Conservation (phyloP, 2,888 invertebrate species). For the Thyatira batis region DNA sequence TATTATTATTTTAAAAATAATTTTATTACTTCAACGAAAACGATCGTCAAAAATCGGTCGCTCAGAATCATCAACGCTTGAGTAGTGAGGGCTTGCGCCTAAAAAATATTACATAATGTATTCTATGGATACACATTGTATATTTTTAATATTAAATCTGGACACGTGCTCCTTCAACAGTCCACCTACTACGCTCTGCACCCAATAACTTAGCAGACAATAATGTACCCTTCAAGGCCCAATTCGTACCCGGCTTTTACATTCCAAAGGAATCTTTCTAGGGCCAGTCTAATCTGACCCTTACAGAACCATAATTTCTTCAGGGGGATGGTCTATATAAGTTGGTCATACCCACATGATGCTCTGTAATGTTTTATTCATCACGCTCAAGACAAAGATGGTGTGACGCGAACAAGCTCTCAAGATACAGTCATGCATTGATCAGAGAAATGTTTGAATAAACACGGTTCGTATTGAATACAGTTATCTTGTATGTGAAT, state of each 20-base stretch:
- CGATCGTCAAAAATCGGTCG: too few species aligned
- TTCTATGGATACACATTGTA: too few species aligned
- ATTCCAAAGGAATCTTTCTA: constrained; percentile 34
- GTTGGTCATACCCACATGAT: constrained; percentile 52
- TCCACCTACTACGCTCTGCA: background rate
- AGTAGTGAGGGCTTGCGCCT: too few species aligned
- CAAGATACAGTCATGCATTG: constrained; percentile 61
- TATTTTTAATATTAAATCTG: background rate
- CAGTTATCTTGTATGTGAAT: background rate
- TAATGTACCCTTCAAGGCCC: constrained; percentile 13
- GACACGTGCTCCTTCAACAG: background rate
- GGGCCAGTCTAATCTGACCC: constrained; percentile 38
- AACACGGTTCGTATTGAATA: constrained; percentile 35
- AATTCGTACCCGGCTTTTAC: constrained; percentile 39
- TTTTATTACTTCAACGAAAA: too few species aligned
- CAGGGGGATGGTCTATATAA: constrained; percentile 23
- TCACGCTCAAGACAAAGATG: constrained; percentile 60
- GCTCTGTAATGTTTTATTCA: constrained; percentile 71
- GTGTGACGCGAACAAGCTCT: constrained; percentile 55
- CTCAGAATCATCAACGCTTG: too few species aligned
- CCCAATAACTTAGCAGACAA: background rate
- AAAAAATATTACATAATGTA: too few species aligned
- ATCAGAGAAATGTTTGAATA: constrained; percentile 50
- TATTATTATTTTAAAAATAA: too few species aligned
- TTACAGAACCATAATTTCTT: constrained; percentile 7